phyloP scores from a whole-genome alignment of 2,113 vertebrate species.

The Danio rerio region DNA sequence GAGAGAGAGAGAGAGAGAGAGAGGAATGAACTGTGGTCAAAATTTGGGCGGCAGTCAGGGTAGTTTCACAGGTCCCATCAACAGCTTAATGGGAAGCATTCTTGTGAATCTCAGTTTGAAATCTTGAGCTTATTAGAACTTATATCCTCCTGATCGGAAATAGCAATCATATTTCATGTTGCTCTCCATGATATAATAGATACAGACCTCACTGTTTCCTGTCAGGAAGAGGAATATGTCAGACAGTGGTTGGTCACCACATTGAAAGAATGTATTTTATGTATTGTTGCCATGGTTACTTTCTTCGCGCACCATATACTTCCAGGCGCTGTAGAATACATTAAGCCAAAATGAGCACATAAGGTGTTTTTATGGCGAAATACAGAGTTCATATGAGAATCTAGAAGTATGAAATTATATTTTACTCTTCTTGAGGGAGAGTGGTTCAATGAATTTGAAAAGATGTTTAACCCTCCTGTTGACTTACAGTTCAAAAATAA shows the following conservation, averaged over 20 bases:
- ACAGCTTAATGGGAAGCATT: slow-evolving; percentile 55
- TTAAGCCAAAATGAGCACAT: slow-evolving; percentile 46
- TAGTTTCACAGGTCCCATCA: slow-evolving; percentile 23
- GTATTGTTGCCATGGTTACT: slow-evolving; percentile 32
- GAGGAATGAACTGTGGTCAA: slow-evolving; percentile 25
- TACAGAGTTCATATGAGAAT: slow-evolving; percentile 34
- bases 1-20: background rate
- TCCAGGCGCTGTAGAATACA: slow-evolving; percentile 48
- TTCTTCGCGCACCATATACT: slow-evolving; percentile 22
- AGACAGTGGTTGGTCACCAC: slow-evolving; percentile 2
- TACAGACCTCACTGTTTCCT: background rate
- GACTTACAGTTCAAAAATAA: too few relatives aligned
- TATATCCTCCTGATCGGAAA: slow-evolving; percentile 57
- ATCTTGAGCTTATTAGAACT: background rate
- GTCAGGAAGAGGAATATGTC: background rate
- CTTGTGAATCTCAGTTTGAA: slow-evolving; percentile 29
- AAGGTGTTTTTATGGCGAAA: slow-evolving; percentile 31
- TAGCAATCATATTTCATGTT: slow-evolving; percentile 61
- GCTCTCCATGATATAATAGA: slow-evolving; percentile 55
- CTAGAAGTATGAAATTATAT: slow-evolving; percentile 30
- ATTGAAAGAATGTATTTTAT: slow-evolving; percentile 30
- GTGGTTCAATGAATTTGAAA: slow-evolving; percentile 1
- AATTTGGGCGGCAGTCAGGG: slow-evolving; percentile 11
- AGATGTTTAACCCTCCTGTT: background rate
- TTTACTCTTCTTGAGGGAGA: slow-evolving; percentile 13